These are phyloP conservation scores for Bubo bubo DNA, from an alignment of 2,113 vertebrate species.

Conservation along the genomic window DNA sequence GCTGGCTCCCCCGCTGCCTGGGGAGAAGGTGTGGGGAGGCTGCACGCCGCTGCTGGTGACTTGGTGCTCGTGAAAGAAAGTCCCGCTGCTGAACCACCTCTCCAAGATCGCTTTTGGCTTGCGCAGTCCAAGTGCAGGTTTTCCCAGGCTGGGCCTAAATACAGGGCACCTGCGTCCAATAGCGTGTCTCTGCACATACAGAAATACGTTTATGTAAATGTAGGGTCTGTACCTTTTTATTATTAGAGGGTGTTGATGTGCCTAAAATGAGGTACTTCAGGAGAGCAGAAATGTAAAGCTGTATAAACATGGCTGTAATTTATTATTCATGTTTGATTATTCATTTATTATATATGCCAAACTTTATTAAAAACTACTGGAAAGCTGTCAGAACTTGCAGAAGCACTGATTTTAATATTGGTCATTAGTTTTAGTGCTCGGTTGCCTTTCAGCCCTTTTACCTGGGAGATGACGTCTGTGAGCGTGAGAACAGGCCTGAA, in stretches of 20 bases:
- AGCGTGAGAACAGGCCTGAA: not conserved
- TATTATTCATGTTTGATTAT: not conserved
- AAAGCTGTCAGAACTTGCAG: not conserved
- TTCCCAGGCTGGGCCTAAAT: accelerated
- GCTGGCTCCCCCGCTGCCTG: accelerated
- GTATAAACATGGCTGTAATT: not conserved
- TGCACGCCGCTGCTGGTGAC: accelerated
- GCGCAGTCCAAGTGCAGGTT: accelerated
- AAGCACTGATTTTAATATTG: not conserved
- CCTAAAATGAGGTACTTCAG: not conserved
- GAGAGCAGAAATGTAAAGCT: not conserved
- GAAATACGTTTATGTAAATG: accelerated
- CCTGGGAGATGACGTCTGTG: not conserved
- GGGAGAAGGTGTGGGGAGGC: too few species aligned
- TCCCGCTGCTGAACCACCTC: accelerated
- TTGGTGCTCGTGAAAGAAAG: accelerated
- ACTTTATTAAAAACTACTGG: not conserved
- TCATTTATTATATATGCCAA: not conserved
- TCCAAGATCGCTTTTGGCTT: accelerated
- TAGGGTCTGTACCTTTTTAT: accelerated
- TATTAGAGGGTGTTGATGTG: accelerated
- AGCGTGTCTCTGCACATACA: accelerated
- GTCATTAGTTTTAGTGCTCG: not conserved
- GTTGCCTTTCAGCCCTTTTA: not conserved
- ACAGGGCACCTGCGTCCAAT: accelerated